Evolutionary conservation across 2,113 vertebrate genomes (phyloP).

Genomic region (Dryoscopus gambensis): DNA sequence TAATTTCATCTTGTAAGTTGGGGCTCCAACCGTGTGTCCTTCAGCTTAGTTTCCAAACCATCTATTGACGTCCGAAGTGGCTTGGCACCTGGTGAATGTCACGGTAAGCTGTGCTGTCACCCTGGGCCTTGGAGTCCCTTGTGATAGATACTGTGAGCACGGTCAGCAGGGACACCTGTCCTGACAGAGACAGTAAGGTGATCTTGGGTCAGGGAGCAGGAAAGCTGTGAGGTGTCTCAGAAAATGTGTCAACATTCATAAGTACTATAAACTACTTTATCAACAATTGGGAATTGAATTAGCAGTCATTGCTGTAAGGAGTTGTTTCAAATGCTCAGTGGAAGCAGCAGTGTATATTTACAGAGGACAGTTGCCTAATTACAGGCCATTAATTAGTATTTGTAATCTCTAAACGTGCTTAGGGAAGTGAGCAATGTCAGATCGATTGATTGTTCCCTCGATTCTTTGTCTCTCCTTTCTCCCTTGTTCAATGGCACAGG

Average conservation of each 20-base stretch:
- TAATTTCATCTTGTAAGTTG: not conserved
- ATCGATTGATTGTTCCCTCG: not conserved
- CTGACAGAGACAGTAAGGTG: not conserved
- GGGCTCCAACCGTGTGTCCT: not conserved
- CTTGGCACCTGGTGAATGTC: not conserved
- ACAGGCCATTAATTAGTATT: not conserved
- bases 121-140: not conserved
- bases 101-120: not conserved
- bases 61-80: not conserved
- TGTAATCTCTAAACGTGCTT: not conserved
- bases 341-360: not conserved
- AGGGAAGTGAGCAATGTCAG: not conserved
- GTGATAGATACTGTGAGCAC: rapidly evolving
- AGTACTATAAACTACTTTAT: not conserved
- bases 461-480: not conserved
- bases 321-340: not conserved
- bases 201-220: not conserved
- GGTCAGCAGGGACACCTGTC: not conserved
- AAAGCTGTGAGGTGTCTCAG: not conserved
- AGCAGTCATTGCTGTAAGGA: not conserved
- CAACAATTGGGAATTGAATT: not conserved
- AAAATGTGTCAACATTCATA: not conserved
- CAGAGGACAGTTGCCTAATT: not conserved
- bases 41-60: not conserved
- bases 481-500: not conserved